These are phyloP conservation scores for Bathybates hornii DNA, from an alignment of 2,113 vertebrate genomes.

Conservation along the genomic window DNA sequence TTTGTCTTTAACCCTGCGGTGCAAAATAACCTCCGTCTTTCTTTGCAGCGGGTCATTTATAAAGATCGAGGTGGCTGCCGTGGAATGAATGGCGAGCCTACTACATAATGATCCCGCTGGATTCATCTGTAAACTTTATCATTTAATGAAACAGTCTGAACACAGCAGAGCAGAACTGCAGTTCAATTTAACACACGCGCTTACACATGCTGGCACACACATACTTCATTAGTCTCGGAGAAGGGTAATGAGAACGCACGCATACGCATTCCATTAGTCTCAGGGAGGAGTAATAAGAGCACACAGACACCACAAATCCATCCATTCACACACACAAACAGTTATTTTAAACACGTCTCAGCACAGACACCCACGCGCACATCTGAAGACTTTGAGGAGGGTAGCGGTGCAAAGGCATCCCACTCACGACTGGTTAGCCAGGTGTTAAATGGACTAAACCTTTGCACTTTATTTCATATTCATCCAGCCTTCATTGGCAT, in stretches of 20 bases:
- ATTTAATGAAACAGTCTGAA: slow-evolving; percentile 67
- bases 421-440: slow-evolving; percentile 21
- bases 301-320: slow-evolving; percentile 30
- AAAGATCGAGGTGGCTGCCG: slow-evolving; percentile 55
- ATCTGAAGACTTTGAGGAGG: background rate
- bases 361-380: background rate
- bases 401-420: slow-evolving; percentile 6
- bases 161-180: slow-evolving; percentile 58
- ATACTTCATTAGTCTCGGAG: slow-evolving; percentile 61
- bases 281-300: slow-evolving; percentile 41
- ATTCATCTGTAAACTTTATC: slow-evolving; percentile 73
- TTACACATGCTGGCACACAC: slow-evolving; percentile 41
- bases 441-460: slow-evolving; percentile 47
- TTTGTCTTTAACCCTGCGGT: slow-evolving; percentile 37
- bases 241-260: slow-evolving; percentile 53
- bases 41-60: slow-evolving; percentile 54
- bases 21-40: slow-evolving; percentile 55
- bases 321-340: background rate
- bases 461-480: slow-evolving; percentile 61
- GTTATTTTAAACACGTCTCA: background rate
- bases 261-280: slow-evolving; percentile 55
- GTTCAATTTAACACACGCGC: slow-evolving; percentile 56
- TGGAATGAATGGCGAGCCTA: slow-evolving; percentile 45
- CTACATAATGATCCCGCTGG: slow-evolving; percentile 66
- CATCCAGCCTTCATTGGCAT: slow-evolving; percentile 45